Base-by-base conservation (phyloP, 2,797 vertebrate genomes). In the Enoplosus armatus region DNA sequence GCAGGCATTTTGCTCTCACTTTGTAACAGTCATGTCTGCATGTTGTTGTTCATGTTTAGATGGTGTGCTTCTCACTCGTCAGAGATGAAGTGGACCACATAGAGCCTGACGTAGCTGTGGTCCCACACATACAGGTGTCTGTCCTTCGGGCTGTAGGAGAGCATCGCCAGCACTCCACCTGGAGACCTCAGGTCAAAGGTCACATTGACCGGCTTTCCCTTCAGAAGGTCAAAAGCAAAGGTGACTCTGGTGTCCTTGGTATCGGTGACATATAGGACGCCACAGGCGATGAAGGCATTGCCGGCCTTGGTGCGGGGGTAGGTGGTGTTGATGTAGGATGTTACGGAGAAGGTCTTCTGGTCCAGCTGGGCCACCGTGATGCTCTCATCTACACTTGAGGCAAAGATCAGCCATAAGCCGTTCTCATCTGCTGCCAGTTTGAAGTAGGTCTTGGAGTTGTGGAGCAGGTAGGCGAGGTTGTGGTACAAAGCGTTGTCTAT, bases 371-470 rank as follows among this genome's bases (percentile, higher is more conserved):
- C 98, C 8, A 98, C 98, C 37, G 95, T 95, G 29, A 99, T 95
- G 82, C 92, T 97, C 10, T 97, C 96, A 0, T 99, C 97, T 0
- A 77, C 31, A 16, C 93, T 96, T 0, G 97, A 99, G 20, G 97
- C 97, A 7, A 97, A 99, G 83, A 99, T 96, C 55, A 99, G 91
- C 98, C 98, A 99, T 55, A 99, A 83, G 8, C 97, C 95, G n/a
- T 97, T 97, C 89, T 99, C 97, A 10, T 99, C 98, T 1, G 90
- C 95, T 0, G 97, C 96, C 35, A 99, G 6, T 15, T 97, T 98
- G 93, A 99, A 99, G 86, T 99, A 99, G 0, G 98, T 98, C 94
- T 99, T 99, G 16, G 98, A 98, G 89, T 97, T 98, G 2, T 94
- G 91, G 66, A 99, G 96, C 85, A 99, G 96, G 87, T 99, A 99